phyloP scores from a whole-genome alignment of 1,140 invertebrate genomes.

The Drosophila ananassae region DNA sequence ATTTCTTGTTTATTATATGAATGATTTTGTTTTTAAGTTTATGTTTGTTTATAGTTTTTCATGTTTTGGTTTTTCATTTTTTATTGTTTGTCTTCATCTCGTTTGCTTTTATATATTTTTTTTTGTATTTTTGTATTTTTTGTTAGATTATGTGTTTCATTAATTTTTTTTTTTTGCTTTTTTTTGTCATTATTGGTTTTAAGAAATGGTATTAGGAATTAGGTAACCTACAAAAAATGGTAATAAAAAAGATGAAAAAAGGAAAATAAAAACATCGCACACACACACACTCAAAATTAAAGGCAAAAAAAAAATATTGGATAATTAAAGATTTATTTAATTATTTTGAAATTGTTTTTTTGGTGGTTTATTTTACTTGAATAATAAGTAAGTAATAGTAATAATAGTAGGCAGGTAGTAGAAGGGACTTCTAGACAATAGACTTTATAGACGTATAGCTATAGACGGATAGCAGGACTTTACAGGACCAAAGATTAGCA shows the following conservation, averaged over 20 bases:
- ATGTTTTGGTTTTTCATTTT: slow-evolving; percentile 31
- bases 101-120: slow-evolving; percentile 28
- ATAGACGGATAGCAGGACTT: slow-evolving; percentile 5
- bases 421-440: not conserved
- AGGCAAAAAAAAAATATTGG: slow-evolving; percentile 8
- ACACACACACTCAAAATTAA: slow-evolving; percentile 55
- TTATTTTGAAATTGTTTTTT: slow-evolving; percentile 15
- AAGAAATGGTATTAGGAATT: slow-evolving; percentile 81
- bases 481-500: slow-evolving; percentile 6
- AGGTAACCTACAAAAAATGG: slow-evolving; percentile 84
- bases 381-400: not conserved
- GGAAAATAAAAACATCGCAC: slow-evolving; percentile 70
- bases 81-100: slow-evolving; percentile 42
- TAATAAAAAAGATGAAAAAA: slow-evolving; percentile 83
- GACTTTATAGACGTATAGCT: not conserved
- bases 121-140: not conserved
- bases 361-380: not conserved
- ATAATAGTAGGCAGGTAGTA: not conserved
- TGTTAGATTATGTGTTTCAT: slow-evolving; percentile 36
- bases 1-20: slow-evolving; percentile 24
- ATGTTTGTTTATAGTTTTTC: slow-evolving; percentile 38
- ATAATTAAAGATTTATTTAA: slow-evolving; percentile 9
- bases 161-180: slow-evolving; percentile 41
- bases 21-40: slow-evolving; percentile 39
- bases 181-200: slow-evolving; percentile 51